Evolutionary conservation across 2,888 invertebrate genomes (phyloP), one percentile per base, ranked within the genome.

Genomic region (Pandemis corylana): DNA sequence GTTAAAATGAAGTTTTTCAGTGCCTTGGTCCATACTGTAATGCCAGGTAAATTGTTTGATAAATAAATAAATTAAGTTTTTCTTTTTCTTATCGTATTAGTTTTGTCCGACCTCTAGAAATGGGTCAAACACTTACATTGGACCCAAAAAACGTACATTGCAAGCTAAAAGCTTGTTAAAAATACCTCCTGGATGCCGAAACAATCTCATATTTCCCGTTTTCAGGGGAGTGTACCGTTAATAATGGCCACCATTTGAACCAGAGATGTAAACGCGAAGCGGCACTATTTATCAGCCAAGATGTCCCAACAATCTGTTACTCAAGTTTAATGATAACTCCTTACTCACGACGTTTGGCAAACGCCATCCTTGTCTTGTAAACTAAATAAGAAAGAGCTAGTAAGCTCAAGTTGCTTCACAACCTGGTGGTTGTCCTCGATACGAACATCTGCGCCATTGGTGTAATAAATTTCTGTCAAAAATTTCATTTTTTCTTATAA

Each of bases 241-340:
- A 10, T 36, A 59, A 59, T 59, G 12, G 59, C 12, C 1, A 4
- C 10, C 28, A 59, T 59, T 53, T 41, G n/a, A n/a, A n/a, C 15
- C 15, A 59, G 68, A 15, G 20, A 44, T 7, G 68, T 68, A 28
- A 59, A 59, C 59, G 9, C 20, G 56, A 68, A 68, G 44, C 62
- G 42, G 49, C 62, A 70, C 62, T 51, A 70, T 70, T 51, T 70
- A 62, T 70, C 62, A 70, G 46, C 69, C 62, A 61, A 61, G 36
- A 12, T 70, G 69, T 70, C 62, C n/a, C 10, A 15, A 41, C 62
- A 70, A 70, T 62, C 69, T 63, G 69, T 70, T 70, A 70, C 69
- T 13, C 41, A 63, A 63, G 20, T 63, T 70, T 63, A 42, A 59
- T 59, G 44, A 44, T 59, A 28, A 20, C 28, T 59, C 28, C 28